Evolutionary conservation across 2,888 invertebrate genomes (phyloP), one percentile per base, ranked within the genome.

Genomic region (Hypolimnas misippus): DNA sequence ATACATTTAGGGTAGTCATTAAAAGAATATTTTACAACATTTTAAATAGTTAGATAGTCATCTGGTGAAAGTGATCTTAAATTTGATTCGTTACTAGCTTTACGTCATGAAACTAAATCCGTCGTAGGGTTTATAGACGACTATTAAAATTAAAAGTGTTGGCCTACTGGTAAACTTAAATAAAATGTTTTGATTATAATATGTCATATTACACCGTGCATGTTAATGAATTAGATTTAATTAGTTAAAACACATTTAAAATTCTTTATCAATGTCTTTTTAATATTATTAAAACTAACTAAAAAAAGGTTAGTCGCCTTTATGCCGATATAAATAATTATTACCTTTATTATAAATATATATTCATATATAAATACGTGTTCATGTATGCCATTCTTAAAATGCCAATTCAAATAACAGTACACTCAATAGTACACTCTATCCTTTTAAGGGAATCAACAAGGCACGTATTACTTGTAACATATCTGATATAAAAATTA

Each of bases 21-120:
- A 91, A 91, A 86, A 87, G 78, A 83, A 87, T 89, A 88, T 86
- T 90, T 91, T 90, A 91, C 91, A 84, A 84, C 76, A 76, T 89
- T 91, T 90, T 86, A 89, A 89, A 89, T 88, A 89, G 87, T 87
- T 84, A 88, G 89, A 91, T 90, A 89, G 80, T 82, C 79, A 90
- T 91, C 89, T 85, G 82, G 88, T 79, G 90, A 90, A 89, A 91
- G 89, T 88, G 82, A 84, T 81, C 79, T 84, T 81, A 78, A 79
- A 84, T 85, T 85, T 78, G 75, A 84, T 85, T 87, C 85, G 83
- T 90, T 88, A 89, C 82, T 71, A 73, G 67, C 65, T 70, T 69
- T 72, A 71, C 55, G 66, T 77, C 81, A 81, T 86, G 87, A 86
- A 87, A 87, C 83, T 75, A 74, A 86, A 87, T 83, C 79, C 79